Conservation (phyloP, 2,888 invertebrate genomes). For the Chorisops tibialis region DNA sequence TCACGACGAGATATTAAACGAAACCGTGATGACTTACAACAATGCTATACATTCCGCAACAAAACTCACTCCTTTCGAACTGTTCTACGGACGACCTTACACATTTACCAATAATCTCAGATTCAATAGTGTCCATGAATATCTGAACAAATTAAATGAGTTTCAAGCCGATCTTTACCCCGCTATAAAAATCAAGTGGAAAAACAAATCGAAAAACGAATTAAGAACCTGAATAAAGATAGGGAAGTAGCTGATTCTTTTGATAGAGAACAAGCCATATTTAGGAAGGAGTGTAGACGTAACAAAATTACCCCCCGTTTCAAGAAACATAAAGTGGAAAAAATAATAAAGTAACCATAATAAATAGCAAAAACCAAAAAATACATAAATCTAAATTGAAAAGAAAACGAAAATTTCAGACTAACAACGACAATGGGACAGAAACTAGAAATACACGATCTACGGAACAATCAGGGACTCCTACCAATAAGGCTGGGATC, state of each 20-base stretch:
- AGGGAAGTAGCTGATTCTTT: too few species aligned
- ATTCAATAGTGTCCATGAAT: too few species aligned
- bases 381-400: not conserved
- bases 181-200: constrained; percentile 18
- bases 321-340: not conserved
- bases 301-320: constrained; percentile 3
- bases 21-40: constrained; percentile 8
- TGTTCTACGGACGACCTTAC: constrained; percentile 3
- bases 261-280: too few species aligned
- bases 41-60: constrained; percentile 11
- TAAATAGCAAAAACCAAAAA: not conserved
- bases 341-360: not conserved
- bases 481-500: not conserved
- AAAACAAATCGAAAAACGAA: too few species aligned
- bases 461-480: constrained; percentile 4
- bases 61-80: constrained; percentile 1
- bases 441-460: constrained; percentile 9
- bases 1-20: constrained; percentile 2
- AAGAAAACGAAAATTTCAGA: constrained; percentile 6
- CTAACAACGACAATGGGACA: not conserved
- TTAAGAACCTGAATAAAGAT: too few species aligned
- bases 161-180: constrained; percentile 25
- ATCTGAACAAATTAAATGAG: constrained; percentile 20
- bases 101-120: too few species aligned
- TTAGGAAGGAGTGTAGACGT: constrained; percentile 1